These are phyloP conservation scores for Campylomormyrus numenius DNA, from an alignment of 2,113 vertebrate species.

Conservation along the genomic window DNA sequence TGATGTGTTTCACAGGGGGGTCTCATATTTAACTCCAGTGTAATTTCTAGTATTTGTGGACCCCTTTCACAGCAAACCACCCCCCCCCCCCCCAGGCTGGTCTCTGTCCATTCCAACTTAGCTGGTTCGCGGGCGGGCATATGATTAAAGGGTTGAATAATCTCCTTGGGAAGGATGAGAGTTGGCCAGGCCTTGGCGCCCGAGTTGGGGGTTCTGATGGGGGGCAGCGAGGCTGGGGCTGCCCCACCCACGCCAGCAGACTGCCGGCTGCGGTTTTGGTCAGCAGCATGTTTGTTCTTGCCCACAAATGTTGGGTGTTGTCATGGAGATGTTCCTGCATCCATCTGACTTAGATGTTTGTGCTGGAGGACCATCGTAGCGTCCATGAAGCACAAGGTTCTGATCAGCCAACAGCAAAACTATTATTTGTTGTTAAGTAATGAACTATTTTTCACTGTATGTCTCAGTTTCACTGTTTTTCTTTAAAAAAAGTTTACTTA, in stretches of 20 bases:
- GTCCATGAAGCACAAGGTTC: neutral
- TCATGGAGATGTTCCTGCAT: neutral
- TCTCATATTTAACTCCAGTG: neutral
- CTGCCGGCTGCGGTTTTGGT: neutral
- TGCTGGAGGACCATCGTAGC: neutral
- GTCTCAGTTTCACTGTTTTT: neutral
- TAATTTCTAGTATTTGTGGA: constrained; percentile 1
- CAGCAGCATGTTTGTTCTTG: neutral
- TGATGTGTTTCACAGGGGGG: neutral
- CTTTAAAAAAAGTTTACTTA: neutral
- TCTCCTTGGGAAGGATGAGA: neutral
- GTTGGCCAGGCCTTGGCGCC: neutral
- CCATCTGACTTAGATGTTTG: neutral
- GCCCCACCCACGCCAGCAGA: neutral
- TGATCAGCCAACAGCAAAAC: neutral
- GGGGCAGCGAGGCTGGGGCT: neutral
- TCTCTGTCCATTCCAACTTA: neutral
- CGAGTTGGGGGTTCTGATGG: neutral
- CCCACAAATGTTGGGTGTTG: neutral
- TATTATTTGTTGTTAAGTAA: neutral
- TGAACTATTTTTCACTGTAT: neutral
- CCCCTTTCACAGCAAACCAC: neutral
- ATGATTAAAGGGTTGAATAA: neutral
- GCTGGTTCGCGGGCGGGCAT: neutral
- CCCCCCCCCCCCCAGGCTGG: neutral